Base-by-base conservation (phyloP, 1,140 invertebrate genomes). In the Drosophila pruinosa region DNA sequence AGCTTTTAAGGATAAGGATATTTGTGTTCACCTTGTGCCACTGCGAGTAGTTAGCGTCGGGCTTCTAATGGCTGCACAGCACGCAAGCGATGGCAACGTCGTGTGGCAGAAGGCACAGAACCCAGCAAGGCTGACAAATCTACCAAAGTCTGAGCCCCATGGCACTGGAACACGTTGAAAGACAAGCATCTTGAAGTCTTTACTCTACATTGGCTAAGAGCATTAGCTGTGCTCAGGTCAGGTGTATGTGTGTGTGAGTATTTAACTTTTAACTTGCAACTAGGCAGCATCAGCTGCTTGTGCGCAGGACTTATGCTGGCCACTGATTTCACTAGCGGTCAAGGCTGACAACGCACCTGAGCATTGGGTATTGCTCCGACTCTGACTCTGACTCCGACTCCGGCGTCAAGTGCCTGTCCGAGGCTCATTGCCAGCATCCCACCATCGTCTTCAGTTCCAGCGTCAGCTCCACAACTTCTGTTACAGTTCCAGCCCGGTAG, bases 151-250 rank as follows among this genome's bases (percentile, higher is more conserved):
- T 45, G 50, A 54, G 34, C 36, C 53, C 24, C 62, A 15, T 28
- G 26, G 10, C 19, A 39, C 15, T 26, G 28, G 28, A 12, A 36
- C 26, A 54, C 62, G 41, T 38, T 63, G 48, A 62, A 56, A 85
- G 81, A 85, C 81, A 85, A 85, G 65, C 81, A 85, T 86, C 81
- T 86, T 75, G 73, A 86, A 69, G 77, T 74, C 64, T 75, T 67
- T 68, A 71, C 72, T 69, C 52, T 50, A 65, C 50, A 45, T 54
- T 24, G 19, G 19, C 48, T 19, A 28, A 50, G 48, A 31, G 67
- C 50, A 80, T 85, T 85, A 75, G 80, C 61, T 48, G 52, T 47
- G 3, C 8, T 6, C 12, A n/a, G n/a, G 53, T 48, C 12, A n/a
- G n/a, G 53, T 48, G 31, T 58, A 26, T 36, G 62, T 65, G 52